Evolutionary conservation across 2,888 invertebrate genomes (phyloP), one percentile per base, ranked within the genome.

Genomic region (Zeuzera pyrina): DNA sequence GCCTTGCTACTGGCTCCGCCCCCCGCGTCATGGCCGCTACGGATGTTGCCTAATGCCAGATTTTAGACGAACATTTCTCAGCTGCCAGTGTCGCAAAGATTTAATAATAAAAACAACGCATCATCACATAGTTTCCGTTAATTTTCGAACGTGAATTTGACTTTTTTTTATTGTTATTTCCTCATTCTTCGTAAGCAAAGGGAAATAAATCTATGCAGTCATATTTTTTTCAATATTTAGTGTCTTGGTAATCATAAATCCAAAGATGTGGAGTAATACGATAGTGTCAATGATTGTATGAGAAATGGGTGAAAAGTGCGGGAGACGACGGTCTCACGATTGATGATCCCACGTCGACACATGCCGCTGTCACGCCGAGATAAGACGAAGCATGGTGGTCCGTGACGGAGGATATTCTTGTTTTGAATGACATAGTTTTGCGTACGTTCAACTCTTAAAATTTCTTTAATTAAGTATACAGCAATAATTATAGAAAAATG

Each of bases 1-100:
- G 29, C 31, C 57, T 49, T 47, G 41, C 38, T 33, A 41, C 39
- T 42, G 47, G 67, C 74, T 58, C 68, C 79, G 73, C 77, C 79
- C 53, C 65, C 57, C 67, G 55, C 65, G 76, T 57, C 64, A 79
- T 81, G 79, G 76, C 78, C 65, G 78, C 72, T 62, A 49, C 58
- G 50, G 61, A 64, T 61, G 57, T 65, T 52, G 57, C 47, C 60
- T 71, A 70, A 69, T 59, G 67, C 73, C 79, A 77, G 74, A 78
- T 73, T n/a, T 78, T 74, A 74, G 71, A 68, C 57, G 57, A 50
- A 41, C 51, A 55, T 47, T 56, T 63, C 52, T 56, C 49, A 47
- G 47, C 39, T 34, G 48, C 49, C 56, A 49, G 52, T 55, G 55
- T 53, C 42, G 41, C 43, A 43, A 42, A 43, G 42, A 36, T 34